Base-by-base conservation (phyloP, 23 tunicate species). In the Clavelina lepadiformis region DNA sequence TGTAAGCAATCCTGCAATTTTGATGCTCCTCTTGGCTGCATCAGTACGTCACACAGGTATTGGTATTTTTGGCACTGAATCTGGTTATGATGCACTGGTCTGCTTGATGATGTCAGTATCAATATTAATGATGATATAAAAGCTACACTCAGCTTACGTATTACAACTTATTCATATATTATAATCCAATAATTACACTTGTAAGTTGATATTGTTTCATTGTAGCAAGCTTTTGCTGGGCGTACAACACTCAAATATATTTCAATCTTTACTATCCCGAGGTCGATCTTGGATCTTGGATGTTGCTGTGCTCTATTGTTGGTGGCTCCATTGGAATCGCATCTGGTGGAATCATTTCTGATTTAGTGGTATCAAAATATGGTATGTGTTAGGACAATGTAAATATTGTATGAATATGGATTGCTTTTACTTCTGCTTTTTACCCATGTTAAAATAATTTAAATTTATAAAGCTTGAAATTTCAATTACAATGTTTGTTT, bases 181-280 rank as follows among this genome's bases (percentile, higher is more conserved):
- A 11, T 11, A 44, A 15, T 44, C 11, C 49, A 44, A 11, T 15
- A 44, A 44, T 13, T 15, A 11, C 49, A 44, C 29, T 8, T 61
- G 8, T 11, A 61, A 30, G 6, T 61, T 8, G 5, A 26, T 8
- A 15, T n/a, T 11, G 8, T 29, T 33, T 65, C 5, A 13, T 76
- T 65, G 29, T 67, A 82, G 97, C 97, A 27, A 89, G 97, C 61
- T 89, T 75, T 58, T 89, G 97, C 63, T 89, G 87, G 87, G 88
- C 97, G 5, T 89, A 89, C 68, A 89, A 89, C 70, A 78, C 97
- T 22, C 84, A 89, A 32, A 29, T 89, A 7, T 89, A 80, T 64
- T 89, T 89, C 45, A 58, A 75, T 46, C 33, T 63, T 20, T 89
- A 89, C 56, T 79, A 69, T 50, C 97, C 97, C 0, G 71, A 45